Evolutionary conservation across 2,113 vertebrate species (phyloP).

Genomic region (Cyanistes caeruleus): DNA sequence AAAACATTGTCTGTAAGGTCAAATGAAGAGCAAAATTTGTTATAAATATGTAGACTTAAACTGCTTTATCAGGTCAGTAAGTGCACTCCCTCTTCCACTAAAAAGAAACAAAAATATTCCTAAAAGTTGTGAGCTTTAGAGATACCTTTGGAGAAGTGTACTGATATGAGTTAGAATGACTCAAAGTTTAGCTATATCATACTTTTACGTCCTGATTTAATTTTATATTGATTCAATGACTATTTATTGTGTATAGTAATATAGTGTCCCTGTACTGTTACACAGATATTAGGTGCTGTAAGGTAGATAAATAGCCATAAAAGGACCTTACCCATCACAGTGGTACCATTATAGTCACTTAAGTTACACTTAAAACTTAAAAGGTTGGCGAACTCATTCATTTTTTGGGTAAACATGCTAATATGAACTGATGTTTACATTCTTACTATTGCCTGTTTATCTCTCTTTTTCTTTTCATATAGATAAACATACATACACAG

Average conservation of each 20-base stretch:
- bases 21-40: not conserved
- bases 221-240: not conserved
- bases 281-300: not conserved
- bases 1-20: not conserved
- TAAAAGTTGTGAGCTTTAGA: not conserved
- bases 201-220: not conserved
- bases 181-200: rapidly evolving
- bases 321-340: not conserved
- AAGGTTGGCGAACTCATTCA: not conserved
- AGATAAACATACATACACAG: not conserved
- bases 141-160: not conserved
- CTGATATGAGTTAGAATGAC: not conserved
- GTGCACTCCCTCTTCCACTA: not conserved
- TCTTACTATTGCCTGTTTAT: not conserved
- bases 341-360: rapidly evolving
- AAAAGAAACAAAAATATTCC: not conserved
- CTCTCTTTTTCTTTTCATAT: not conserved
- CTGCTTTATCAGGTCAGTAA: not conserved
- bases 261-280: not conserved
- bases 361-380: not conserved
- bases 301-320: not conserved
- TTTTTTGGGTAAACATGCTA: not conserved
- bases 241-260: not conserved
- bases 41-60: not conserved
- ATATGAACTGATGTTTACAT: not conserved